Percentiles rank a stretch among this genome's conserved stretches.
Conservation (phyloP, 1,140 invertebrate species). For the Caenorhabditis inopinata region DNA sequence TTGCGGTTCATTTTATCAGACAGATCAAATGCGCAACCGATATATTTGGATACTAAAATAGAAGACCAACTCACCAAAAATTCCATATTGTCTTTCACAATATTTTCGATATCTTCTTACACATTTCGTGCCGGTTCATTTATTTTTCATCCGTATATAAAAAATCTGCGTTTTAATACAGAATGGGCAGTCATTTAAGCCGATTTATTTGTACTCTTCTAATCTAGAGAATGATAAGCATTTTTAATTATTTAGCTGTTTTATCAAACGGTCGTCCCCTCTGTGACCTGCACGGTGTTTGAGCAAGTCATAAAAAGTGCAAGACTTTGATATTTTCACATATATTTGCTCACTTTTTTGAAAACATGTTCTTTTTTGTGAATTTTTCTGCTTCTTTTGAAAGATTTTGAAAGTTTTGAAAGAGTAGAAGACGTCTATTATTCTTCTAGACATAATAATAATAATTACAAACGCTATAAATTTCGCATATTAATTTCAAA, state of each 20-base stretch:
- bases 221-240: constrained; percentile 26
- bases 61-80: background rate
- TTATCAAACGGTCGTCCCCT: background rate
- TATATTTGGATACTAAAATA: background rate
- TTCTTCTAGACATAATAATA: too few relatives aligned
- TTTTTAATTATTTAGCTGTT: background rate
- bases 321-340: background rate
- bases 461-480: too few relatives aligned
- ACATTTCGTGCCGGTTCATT: background rate
- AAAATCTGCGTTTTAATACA: too few relatives aligned
- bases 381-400: too few relatives aligned
- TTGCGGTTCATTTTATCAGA: too few relatives aligned
- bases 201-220: background rate
- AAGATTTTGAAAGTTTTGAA: too few relatives aligned
- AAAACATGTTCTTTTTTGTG: too few relatives aligned
- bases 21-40: too few relatives aligned
- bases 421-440: too few relatives aligned
- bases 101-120: background rate
- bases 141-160: too few relatives aligned
- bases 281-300: background rate
- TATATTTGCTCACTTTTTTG: constrained; percentile 20
- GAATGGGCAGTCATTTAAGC: too few relatives aligned
- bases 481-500: too few relatives aligned
- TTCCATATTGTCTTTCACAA: constrained; percentile 13
- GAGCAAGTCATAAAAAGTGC: background rate